Evolutionary conservation across 2,797 vertebrate species (phyloP).

Genomic region (Sebastes trivittatus): DNA sequence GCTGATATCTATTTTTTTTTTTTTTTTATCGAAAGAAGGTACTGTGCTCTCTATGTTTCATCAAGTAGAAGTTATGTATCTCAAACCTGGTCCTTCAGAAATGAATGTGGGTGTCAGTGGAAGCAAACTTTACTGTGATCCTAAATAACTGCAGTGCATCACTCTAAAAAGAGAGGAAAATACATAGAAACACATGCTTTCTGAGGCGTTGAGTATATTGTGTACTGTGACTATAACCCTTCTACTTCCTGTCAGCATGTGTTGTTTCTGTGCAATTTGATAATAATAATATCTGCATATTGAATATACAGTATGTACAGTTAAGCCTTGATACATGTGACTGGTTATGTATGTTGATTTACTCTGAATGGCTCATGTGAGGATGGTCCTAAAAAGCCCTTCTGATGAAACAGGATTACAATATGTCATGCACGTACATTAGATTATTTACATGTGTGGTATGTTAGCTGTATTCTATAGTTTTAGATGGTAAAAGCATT

Average conservation of each 20-base stretch:
- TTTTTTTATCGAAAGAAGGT: conserved; percentile 23
- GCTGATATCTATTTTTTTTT: not conserved
- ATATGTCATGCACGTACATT: conserved; percentile 68
- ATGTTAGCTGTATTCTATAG: conserved; percentile 20
- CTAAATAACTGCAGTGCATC: conserved; percentile 67
- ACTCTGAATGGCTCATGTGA: conserved; percentile 53
- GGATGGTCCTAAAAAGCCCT: conserved; percentile 69
- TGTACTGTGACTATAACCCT: conserved; percentile 50
- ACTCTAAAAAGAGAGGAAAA: conserved; percentile 57
- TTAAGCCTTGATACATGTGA: conserved; percentile 49
- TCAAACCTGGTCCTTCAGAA: conserved; percentile 57
- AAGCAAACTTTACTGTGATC: conserved; percentile 48
- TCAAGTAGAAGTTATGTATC: conserved; percentile 44
- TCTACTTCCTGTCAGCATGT: conserved; percentile 31
- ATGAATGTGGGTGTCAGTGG: conserved; percentile 53
- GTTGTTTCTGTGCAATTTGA: conserved; percentile 58
- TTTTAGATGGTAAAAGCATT: conserved; percentile 21
- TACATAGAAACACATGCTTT: conserved; percentile 69
- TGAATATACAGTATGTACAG: conserved; percentile 75
- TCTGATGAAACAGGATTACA: conserved; percentile 67
- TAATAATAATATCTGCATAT: conserved; percentile 52
- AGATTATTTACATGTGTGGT: conserved; percentile 65
- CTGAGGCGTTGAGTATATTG: conserved; percentile 46
- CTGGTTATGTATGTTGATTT: conserved; percentile 48
- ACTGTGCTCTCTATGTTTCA: conserved; percentile 64